Conservation (phyloP, 2,888 invertebrate genomes). For the Physocephala rufipes region DNA sequence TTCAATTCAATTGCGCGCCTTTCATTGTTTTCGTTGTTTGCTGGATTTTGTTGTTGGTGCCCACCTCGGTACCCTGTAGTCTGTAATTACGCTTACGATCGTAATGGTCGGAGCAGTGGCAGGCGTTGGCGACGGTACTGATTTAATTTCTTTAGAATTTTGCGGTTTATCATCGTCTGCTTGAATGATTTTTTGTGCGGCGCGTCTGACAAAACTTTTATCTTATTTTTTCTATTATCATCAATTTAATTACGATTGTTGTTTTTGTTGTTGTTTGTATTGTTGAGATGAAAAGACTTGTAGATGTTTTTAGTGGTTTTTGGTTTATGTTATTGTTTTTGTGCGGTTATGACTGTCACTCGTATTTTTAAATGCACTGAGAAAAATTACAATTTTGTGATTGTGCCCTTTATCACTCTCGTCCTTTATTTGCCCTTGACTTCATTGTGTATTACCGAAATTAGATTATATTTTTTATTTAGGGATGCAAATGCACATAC, state of each 20-base stretch:
- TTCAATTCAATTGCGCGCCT: neutral
- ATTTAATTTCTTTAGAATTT: slow-evolving; percentile 7
- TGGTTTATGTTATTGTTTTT: too few species aligned
- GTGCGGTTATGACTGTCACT: too few species aligned
- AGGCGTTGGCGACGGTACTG: neutral
- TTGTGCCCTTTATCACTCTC: too few species aligned
- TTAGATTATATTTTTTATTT: too few species aligned
- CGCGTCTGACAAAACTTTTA: slow-evolving; percentile 7
- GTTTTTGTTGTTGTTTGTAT: neutral
- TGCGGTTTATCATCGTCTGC: slow-evolving; percentile 15
- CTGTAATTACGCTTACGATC: neutral
- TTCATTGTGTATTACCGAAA: too few species aligned
- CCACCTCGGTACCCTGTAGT: slow-evolving; percentile 4
- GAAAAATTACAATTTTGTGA: too few species aligned
- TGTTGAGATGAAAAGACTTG: too few species aligned
- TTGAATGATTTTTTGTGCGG: slow-evolving; percentile 23
- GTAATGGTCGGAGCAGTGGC: neutral
- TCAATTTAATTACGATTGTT: neutral
- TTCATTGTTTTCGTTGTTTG: slow-evolving; percentile 1
- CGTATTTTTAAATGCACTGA: too few species aligned
- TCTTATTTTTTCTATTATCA: neutral
- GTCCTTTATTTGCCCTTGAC: too few species aligned
- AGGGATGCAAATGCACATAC: too few species aligned
- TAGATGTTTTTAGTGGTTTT: too few species aligned
- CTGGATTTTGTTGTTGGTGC: slow-evolving; percentile 8